These are phyloP conservation scores for Temnothorax rugatulus DNA, from an alignment of 2,888 invertebrate genomes.

Conservation along the genomic window DNA sequence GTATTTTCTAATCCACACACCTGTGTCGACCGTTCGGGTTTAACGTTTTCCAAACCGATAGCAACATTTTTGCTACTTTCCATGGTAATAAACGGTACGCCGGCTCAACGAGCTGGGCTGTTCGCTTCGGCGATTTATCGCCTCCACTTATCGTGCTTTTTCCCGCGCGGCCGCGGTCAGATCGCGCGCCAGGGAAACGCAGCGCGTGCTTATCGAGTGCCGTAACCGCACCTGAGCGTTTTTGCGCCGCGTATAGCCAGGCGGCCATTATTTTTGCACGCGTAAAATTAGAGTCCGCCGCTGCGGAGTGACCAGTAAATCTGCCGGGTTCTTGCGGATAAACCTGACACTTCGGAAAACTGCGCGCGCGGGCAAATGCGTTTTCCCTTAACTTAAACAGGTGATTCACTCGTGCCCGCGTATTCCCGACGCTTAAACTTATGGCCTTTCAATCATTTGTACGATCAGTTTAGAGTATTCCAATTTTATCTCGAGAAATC, in stretches of 20 bases:
- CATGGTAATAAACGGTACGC: conserved; percentile 39
- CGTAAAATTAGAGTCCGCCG: conserved; percentile 62
- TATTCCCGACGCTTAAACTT: not conserved
- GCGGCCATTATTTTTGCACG: conserved; percentile 55
- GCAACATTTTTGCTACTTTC: conserved; percentile 46
- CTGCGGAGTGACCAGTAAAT: conserved; percentile 65
- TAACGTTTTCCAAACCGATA: conserved; percentile 44
- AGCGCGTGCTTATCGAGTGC: conserved; percentile 44
- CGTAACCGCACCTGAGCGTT: conserved; percentile 44
- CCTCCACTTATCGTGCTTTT: conserved; percentile 61
- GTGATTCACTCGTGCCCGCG: conserved; percentile 29
- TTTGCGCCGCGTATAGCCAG: conserved; percentile 36
- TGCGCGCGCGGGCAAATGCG: conserved; percentile 38
- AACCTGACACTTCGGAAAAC: conserved; percentile 59
- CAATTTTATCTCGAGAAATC: not conserved
- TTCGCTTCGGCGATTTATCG: conserved; percentile 44
- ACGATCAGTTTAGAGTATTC: conserved; percentile 7
- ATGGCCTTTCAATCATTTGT: not conserved
- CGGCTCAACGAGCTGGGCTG: conserved; percentile 17
- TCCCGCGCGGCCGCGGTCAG: conserved; percentile 53
- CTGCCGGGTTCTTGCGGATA: conserved; percentile 60
- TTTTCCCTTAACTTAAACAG: conserved; percentile 38
- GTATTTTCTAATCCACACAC: conserved; percentile 8
- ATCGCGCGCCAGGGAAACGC: conserved; percentile 44
- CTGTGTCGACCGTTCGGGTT: not conserved